Percentiles rank a stretch among this genome's conserved stretches.
These are phyloP conservation scores for Chironomus tepperi DNA, from an alignment of 1,140 invertebrate species.

Conservation along the genomic window DNA sequence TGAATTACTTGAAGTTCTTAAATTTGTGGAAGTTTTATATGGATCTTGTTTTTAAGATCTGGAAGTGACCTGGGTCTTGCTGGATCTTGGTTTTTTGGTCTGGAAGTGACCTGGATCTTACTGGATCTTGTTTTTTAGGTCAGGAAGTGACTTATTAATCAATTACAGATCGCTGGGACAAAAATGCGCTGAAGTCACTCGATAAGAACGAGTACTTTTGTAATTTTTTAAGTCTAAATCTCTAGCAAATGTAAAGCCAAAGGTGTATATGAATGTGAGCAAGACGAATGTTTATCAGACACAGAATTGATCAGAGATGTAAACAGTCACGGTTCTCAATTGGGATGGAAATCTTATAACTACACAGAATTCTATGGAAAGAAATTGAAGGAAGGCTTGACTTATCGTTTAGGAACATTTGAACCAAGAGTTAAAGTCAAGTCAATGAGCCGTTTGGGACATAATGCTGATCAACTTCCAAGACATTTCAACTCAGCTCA, in stretches of 20 bases:
- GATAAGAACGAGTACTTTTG: too few species aligned
- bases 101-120: too few species aligned
- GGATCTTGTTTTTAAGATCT: too few species aligned
- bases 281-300: constrained; percentile 64
- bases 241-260: constrained; percentile 52
- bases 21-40: too few species aligned
- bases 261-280: constrained; percentile 56
- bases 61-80: too few species aligned
- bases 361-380: constrained; percentile 76
- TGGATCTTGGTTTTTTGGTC: too few species aligned
- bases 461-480: constrained; percentile 54
- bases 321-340: constrained; percentile 45
- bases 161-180: too few species aligned
- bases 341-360: constrained; percentile 69
- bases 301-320: constrained; percentile 54
- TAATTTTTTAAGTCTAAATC: constrained; percentile 27
- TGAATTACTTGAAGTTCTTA: too few species aligned
- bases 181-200: too few species aligned
- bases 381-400: constrained; percentile 69
- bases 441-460: constrained; percentile 58
- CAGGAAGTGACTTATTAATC: too few species aligned
- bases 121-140: too few species aligned
- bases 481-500: constrained; percentile 58
- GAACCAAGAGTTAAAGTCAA: constrained; percentile 50
- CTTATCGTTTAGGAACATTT: constrained; percentile 57